These are phyloP conservation scores for Mus musculus DNA, from an alignment of 2,113 vertebrate species.

Conservation along the genomic window GRCm39 chr1:160674501-160675000, in stretches of 20 bases:
- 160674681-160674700: neutral
- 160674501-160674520: no score
- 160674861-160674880: neutral
- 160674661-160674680: neutral
- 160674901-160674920: neutral
- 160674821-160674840: neutral
- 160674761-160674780: neutral
- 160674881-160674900: neutral
- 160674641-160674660: neutral
- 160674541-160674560: neutral
- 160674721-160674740: neutral
- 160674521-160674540: neutral
- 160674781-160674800: neutral
- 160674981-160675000: neutral
- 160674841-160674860: neutral
- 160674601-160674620: neutral
- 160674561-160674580: neutral
- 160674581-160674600: neutral
- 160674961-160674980: neutral
- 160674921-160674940: neutral
- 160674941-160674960: neutral
- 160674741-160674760: neutral
- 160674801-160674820: neutral
- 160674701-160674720: neutral
- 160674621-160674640: neutral